These are phyloP conservation scores for Rhagoletis zephyria DNA, from an alignment of 1,140 invertebrate genomes.

Conservation along the genomic window DNA sequence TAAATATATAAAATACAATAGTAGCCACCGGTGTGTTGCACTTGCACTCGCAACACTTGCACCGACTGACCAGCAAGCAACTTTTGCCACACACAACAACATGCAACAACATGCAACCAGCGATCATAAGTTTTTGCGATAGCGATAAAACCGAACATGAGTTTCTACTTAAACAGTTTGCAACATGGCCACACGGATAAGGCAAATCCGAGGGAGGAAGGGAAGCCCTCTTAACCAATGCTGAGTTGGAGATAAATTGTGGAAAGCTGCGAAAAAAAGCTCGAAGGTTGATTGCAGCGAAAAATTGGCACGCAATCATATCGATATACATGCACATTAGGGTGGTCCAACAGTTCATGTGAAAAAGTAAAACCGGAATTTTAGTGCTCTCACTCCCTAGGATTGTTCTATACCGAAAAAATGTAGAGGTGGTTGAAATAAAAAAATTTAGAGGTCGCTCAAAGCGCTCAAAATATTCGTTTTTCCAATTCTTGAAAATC, in stretches of 20 bases:
- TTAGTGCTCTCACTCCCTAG: no score
- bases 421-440: no score
- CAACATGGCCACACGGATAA: constrained; percentile 50
- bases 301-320: constrained; percentile 28
- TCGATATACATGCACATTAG: not conserved
- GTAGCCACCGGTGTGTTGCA: constrained; percentile 16
- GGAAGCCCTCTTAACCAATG: not conserved
- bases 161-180: constrained; percentile 56
- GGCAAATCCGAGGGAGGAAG: not conserved
- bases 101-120: constrained; percentile 55
- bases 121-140: constrained; percentile 57
- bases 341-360: no score
- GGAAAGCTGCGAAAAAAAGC: not conserved
- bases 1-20: not conserved
- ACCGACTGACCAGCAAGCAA: not conserved
- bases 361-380: no score
- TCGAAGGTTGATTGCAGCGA: not conserved
- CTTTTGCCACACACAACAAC: constrained; percentile 2
- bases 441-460: no score
- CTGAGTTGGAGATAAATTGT: constrained; percentile 2
- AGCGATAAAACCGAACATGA: constrained; percentile 55
- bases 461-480: no score
- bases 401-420: no score
- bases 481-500: no score
- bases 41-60: not conserved